Evolutionary conservation across 2,113 vertebrate genomes (phyloP), one percentile per base, ranked within the genome.

Genomic region (Collichthys lucidus): DNA sequence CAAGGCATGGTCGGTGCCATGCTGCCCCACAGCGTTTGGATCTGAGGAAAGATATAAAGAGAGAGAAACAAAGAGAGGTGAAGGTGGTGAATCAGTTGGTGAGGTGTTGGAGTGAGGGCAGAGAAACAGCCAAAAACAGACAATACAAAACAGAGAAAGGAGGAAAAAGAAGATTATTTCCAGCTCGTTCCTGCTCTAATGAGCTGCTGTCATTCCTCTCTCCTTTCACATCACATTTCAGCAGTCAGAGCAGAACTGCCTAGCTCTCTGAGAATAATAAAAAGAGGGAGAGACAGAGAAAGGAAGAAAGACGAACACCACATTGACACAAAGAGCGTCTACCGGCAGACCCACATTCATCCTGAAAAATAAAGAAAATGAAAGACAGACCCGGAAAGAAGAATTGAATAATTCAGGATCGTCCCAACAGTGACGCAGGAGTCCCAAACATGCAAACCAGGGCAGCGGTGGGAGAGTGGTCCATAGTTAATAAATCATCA

Each of bases 1-100:
- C 92, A 99, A 93, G 68, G 98, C 98, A 0, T 99, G 98, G 89
- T 99, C 98, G 61, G 98, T 96, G 79, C 96, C 96, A 0, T 96
- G 95, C 90, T 96, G 96, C 78, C 96, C 96, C 91, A 98, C 89
- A 74, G 97, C 96, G 68, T 98, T 99, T 80, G 98, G 98, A 95
- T 99, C 98, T 99, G 86, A 67, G 77, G 82, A 61, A 46, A 87
- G 61, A 90, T 80, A 40, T 7, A 8, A 40, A 24, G 86, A 88
- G 84, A 67, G 65, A 71, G 46, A 79, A 40, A 79, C 50, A 87
- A 73, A 86, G 46, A 72, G 52, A 78, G 72, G 83, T 83, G 63
- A 88, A 61, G 47, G 64, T 17, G 35, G 35, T 40, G 35, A 40
- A 2, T 8, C 2, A 22, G 8, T 73, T 61, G 80, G 66, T 47